Base-by-base conservation (phyloP, 2,888 invertebrate genomes). In the Plebejus argus region DNA sequence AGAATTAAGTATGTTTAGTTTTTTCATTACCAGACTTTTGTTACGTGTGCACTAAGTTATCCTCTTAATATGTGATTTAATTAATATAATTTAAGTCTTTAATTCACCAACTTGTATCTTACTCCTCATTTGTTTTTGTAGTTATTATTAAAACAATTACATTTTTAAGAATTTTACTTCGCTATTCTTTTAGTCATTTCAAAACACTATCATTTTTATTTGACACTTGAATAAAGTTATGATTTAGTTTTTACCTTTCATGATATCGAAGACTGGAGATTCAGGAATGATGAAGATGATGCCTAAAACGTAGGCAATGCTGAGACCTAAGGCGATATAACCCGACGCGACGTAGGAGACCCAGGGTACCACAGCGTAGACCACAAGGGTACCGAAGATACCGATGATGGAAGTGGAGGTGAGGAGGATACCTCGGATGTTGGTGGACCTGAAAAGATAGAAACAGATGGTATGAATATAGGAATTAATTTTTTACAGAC, bases 241-340 rank as follows among this genome's bases (percentile, higher is more conserved):
- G n/a, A n/a, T n/a, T n/a, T n/a, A n/a, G n/a, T n/a, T n/a, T 58
- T 77, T 79, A 88, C 89, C 87, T 84, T 85, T 86, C 81, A 88
- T 85, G 39, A 84, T 84, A 76, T 84, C 79, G 79, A 82, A 88
- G 0, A 86, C 84, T 0, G 88, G 88, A 15, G 88, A 86, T 77
- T 88, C 88, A 0, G 88, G 88, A 4, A 87, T 80, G 45, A 79
- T 35, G 33, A 85, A 84, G 23, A 82, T 81, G 4, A 86, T 71
- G 1, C 83, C 81, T 0, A 83, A n/a, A 0, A 85, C 76, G 78
- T 87, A 86, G 0, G 83, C 23, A 0, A 82, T 18, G n/a, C 84
- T 80, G 5, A 88, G 79, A 0, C 77, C 84, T 15, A 86, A 61
- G 1, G 84, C 85, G 56, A 89, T 83, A 39, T 85, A 87, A 0